phyloP scores from a whole-genome alignment of 2,797 vertebrate species.

The Harpagifer antarcticus region DNA sequence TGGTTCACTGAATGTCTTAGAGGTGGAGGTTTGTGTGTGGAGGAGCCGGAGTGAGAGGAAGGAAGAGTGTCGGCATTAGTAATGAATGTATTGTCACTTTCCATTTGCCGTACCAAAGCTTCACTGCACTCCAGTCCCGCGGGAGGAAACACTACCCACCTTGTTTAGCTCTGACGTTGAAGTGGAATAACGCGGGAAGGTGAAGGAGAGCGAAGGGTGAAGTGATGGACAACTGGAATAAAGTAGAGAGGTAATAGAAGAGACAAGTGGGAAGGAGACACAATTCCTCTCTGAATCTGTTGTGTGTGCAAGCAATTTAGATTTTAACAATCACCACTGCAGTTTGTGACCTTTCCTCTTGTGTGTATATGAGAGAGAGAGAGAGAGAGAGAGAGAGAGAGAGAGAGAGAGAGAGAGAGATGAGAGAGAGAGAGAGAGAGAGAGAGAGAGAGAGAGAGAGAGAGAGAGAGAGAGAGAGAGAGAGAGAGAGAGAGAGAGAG shows the following conservation, averaged over 20 bases:
- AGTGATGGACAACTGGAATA: not conserved
- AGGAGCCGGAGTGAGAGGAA: constrained; percentile 23
- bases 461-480: no score
- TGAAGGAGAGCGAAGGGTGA: not conserved
- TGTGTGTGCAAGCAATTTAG: constrained; percentile 9
- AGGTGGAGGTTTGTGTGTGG: constrained; percentile 17
- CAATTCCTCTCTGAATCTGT: not conserved
- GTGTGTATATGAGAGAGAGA: no score
- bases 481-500: no score
- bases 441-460: no score
- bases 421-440: no score
- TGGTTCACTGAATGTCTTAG: constrained; percentile 14
- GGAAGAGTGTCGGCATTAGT: constrained; percentile 61
- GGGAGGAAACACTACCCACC: constrained; percentile 57
- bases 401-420: no score
- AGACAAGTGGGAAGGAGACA: not conserved
- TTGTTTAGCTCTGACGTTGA: constrained; percentile 40
- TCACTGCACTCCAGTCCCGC: constrained; percentile 40
- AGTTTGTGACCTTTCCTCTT: not conserved
- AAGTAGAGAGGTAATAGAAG: not conserved
- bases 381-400: no score
- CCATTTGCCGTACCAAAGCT: constrained; percentile 61
- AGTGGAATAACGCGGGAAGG: constrained; percentile 15
- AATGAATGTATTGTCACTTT: constrained; percentile 78
- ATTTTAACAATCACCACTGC: not conserved